These are phyloP conservation scores for Neomicropteryx cornuta DNA, from an alignment of 1,140 invertebrate genomes.

Conservation along the genomic window DNA sequence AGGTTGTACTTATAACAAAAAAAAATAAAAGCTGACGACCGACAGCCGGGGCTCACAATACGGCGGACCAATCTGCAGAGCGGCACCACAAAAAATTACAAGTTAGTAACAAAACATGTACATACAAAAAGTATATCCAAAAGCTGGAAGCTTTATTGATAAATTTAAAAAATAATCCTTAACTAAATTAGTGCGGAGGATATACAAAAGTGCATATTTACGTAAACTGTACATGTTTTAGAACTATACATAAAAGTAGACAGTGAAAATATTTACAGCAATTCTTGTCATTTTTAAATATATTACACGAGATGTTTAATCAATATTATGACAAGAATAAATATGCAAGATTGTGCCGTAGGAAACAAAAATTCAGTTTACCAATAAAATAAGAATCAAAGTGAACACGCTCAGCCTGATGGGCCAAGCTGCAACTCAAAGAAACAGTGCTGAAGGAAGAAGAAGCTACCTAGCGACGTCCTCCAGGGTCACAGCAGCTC, in stretches of 20 bases:
- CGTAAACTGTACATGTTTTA: constrained; percentile 46
- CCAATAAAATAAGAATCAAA: too few species aligned
- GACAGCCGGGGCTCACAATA: constrained; percentile 18
- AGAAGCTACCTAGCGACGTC: constrained; percentile 30
- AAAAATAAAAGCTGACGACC: constrained; percentile 14
- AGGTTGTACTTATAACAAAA: constrained; percentile 11
- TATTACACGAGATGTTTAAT: constrained; percentile 35
- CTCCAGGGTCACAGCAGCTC: constrained; percentile 16
- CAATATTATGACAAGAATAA: constrained; percentile 34
- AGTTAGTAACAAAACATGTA: constrained; percentile 47
- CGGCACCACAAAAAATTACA: constrained; percentile 31
- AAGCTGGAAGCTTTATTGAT: constrained; percentile 42
- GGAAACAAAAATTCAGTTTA: constrained; percentile 36
- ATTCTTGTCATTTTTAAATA: constrained; percentile 33
- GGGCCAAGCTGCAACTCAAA: constrained; percentile 42
- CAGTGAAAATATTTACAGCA: constrained; percentile 44
- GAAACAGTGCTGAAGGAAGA: constrained; percentile 43
- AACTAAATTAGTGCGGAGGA: constrained; percentile 40
- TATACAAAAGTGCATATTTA: constrained; percentile 42
- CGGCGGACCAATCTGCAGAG: constrained; percentile 11
- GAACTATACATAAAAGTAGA: constrained; percentile 42
- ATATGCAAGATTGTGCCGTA: constrained; percentile 42
- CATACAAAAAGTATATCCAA: constrained; percentile 37
- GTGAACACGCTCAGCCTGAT: too few species aligned
- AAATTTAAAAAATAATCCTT: constrained; percentile 37